phyloP scores from a whole-genome alignment of 2,113 vertebrate genomes.

The Dryoscopus gambensis region DNA sequence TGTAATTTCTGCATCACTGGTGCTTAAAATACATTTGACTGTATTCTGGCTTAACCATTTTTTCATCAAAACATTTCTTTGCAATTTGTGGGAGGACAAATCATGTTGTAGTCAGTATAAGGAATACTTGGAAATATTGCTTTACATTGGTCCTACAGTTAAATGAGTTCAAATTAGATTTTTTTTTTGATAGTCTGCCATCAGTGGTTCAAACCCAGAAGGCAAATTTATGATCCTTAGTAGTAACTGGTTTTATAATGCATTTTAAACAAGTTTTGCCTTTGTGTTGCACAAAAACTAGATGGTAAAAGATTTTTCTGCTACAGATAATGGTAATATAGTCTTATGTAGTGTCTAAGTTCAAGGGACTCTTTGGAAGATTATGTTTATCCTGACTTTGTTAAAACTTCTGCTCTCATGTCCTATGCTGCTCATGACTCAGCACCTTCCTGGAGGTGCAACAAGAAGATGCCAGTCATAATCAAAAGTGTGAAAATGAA shows the following conservation, averaged over 20 bases:
- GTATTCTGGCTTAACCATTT: not conserved
- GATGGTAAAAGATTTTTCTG: not conserved
- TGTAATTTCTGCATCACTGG: not conserved
- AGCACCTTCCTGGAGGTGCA: not conserved
- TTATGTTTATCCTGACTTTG: not conserved
- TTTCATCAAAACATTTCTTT: not conserved
- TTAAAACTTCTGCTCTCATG: not conserved
- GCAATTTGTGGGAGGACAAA: not conserved
- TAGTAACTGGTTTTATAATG: not conserved
- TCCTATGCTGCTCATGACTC: not conserved
- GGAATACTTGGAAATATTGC: not conserved
- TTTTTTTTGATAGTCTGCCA: not conserved
- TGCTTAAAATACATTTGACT: not conserved
- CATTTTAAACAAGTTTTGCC: not conserved
- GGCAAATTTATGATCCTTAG: not conserved
- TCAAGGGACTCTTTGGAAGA: not conserved
- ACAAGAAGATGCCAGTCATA: not conserved
- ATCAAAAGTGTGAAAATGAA: constrained; percentile 6
- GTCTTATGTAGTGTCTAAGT: not conserved
- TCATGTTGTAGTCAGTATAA: not conserved
- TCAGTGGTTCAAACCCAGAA: not conserved
- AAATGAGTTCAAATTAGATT: not conserved
- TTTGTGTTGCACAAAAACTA: not conserved
- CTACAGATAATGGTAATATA: not conserved
- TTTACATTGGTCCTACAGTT: not conserved